These are phyloP conservation scores for Sitobion miscanthi DNA, from an alignment of 1,140 invertebrate species.

Conservation along the genomic window DNA sequence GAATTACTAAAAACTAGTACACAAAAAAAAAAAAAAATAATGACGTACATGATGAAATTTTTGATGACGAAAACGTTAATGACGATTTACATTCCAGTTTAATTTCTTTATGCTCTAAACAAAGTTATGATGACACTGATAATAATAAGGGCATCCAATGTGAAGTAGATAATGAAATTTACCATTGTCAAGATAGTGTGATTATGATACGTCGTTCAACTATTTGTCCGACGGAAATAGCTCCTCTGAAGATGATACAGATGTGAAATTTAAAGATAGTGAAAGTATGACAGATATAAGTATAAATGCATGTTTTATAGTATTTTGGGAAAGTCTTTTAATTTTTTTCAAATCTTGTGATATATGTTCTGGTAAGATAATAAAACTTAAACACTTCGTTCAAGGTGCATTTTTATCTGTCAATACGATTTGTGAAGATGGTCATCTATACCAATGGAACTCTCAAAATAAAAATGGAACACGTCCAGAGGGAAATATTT, in stretches of 20 bases:
- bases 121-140: neutral
- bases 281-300: neutral
- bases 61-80: neutral
- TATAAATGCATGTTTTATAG: neutral
- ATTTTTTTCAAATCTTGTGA: conserved; percentile 1
- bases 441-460: neutral
- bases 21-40: neutral
- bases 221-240: neutral
- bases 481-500: neutral
- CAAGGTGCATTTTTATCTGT: neutral
- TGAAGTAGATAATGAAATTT: conserved; percentile 10
- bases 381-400: neutral
- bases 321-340: neutral
- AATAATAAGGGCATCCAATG: neutral
- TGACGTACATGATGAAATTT: neutral
- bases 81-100: neutral
- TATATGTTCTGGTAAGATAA: neutral
- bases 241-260: neutral
- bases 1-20: neutral
- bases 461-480: neutral
- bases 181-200: neutral
- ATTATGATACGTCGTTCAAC: conserved; percentile 9
- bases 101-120: neutral
- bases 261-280: neutral
- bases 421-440: neutral